Conservation (phyloP, 2,113 vertebrate genomes). For the Gnathonemus echidnorhynchus region DNA sequence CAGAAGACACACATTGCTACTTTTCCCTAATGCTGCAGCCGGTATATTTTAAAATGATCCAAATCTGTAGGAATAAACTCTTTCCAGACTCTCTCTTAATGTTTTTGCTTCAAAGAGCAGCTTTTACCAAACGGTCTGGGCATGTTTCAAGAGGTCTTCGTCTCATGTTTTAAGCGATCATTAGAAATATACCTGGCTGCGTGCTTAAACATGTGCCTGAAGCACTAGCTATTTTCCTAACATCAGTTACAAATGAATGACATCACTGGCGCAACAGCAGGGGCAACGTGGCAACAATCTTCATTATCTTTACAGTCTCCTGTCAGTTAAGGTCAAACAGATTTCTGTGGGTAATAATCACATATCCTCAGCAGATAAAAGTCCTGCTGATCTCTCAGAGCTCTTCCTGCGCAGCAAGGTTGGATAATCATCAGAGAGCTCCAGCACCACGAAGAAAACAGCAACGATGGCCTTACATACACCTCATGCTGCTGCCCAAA, state of each 20-base stretch:
- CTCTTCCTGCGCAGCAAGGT: neutral
- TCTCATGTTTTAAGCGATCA: neutral
- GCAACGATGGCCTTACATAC: constrained; percentile 59
- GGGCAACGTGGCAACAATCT: neutral
- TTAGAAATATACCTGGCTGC: neutral
- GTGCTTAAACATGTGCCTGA: neutral
- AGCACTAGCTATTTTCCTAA: neutral
- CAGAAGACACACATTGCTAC: neutral
- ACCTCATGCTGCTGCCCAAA: constrained; percentile 84
- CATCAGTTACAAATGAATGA: neutral
- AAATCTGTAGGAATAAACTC: neutral
- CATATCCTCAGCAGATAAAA: neutral
- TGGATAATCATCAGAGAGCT: neutral
- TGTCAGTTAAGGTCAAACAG: neutral
- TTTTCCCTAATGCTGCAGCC: neutral
- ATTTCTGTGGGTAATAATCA: neutral
- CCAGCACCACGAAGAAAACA: neutral
- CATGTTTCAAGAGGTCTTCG: neutral
- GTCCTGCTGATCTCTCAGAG: neutral
- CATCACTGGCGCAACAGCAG: neutral
- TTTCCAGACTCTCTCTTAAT: constrained; percentile 7
- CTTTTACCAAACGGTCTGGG: neutral
- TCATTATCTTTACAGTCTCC: neutral
- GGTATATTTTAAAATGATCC: neutral
- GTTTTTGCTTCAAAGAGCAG: neutral